phyloP scores from a whole-genome alignment of 2,113 vertebrate genomes.

The Narcine bancroftii region DNA sequence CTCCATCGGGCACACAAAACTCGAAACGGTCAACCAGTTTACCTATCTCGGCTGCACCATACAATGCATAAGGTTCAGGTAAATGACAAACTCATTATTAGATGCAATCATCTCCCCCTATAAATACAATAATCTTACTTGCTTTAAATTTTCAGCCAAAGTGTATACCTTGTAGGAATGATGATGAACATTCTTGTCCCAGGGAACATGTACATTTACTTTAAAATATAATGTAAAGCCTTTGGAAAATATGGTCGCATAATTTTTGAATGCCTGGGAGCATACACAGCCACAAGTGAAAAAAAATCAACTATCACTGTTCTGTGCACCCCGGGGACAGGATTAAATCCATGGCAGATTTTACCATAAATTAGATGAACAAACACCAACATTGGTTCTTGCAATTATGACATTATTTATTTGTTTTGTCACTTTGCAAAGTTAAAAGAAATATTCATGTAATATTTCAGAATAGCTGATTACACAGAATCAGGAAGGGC shows the following conservation, averaged over 20 bases:
- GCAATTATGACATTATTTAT: neutral
- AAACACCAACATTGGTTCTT: neutral
- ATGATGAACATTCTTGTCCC: neutral
- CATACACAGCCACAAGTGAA: neutral
- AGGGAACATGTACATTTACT: neutral
- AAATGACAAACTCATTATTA: too few species aligned
- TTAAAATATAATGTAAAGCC: neutral
- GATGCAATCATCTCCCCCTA: neutral
- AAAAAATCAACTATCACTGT: neutral
- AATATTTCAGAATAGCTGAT: neutral
- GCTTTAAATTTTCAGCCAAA: neutral
- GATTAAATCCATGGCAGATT: neutral
- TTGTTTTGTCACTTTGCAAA: neutral
- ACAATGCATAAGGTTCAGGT: too few species aligned
- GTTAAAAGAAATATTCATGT: neutral
- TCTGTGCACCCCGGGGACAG: neutral
- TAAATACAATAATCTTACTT: neutral
- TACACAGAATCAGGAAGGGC: neutral
- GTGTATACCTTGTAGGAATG: neutral
- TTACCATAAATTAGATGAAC: slow-evolving; percentile 11
- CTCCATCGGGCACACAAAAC: too few species aligned
- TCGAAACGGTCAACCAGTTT: too few species aligned
- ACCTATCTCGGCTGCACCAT: too few species aligned
- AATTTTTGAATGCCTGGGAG: neutral
- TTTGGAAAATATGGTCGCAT: too few species aligned